Percentiles rank a stretch among this genome's conserved stretches.
These are phyloP conservation scores for Bombus cullumanus DNA, from an alignment of 1,140 invertebrate species.

Conservation along the genomic window DNA sequence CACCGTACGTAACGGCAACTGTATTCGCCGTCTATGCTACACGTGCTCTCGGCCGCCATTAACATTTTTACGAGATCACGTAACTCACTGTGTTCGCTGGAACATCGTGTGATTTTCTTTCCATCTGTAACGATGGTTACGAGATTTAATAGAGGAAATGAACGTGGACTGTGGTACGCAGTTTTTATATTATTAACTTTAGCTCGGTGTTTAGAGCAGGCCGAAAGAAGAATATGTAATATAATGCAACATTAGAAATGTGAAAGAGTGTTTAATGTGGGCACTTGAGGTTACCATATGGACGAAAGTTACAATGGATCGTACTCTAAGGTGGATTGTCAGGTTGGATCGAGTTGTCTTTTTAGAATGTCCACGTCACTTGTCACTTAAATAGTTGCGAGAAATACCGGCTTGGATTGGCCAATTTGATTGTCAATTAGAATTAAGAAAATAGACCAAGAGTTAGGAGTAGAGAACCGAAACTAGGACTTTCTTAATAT, in stretches of 20 bases:
- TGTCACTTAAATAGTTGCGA: too few relatives aligned
- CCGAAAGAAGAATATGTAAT: too few relatives aligned
- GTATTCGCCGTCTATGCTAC: background rate
- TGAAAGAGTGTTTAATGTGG: background rate
- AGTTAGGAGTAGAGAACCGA: too few relatives aligned
- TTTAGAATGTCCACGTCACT: too few relatives aligned
- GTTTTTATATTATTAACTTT: background rate
- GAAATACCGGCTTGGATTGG: too few relatives aligned
- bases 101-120: conserved; percentile 69
- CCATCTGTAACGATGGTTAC: conserved; percentile 39
- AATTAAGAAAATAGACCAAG: background rate
- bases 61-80: conserved; percentile 80
- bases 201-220: background rate
- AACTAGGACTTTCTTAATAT: too few relatives aligned
- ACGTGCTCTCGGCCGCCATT: conserved; percentile 62
- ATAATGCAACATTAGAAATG: background rate
- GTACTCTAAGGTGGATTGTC: too few relatives aligned
- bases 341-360: too few relatives aligned
- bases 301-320: too few relatives aligned
- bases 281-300: too few relatives aligned
- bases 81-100: conserved; percentile 59
- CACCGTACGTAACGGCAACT: background rate
- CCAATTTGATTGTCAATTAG: background rate
- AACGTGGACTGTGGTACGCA: background rate
- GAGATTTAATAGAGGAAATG: conserved; percentile 55